Percentiles rank a stretch among this genome's conserved stretches.
These are phyloP conservation scores for Volucella bombylans DNA, from an alignment of 2,888 invertebrate genomes.

Conservation along the genomic window DNA sequence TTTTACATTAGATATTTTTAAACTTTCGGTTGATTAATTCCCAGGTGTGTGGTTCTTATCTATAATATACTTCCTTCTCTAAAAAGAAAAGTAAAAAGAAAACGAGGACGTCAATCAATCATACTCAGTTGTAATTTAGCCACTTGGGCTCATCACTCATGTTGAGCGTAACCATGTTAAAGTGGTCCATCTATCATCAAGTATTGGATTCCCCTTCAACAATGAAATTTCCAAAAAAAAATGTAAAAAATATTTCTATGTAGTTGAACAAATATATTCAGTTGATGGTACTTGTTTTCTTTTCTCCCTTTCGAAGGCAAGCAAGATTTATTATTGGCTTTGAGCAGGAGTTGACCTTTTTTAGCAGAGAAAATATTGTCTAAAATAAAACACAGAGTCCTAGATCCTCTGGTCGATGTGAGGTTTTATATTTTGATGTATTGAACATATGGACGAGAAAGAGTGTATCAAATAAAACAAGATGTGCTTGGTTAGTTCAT, in stretches of 20 bases:
- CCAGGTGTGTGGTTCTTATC: constrained; percentile 17
- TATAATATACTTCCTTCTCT: constrained; percentile 31
- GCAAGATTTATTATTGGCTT: constrained; percentile 65
- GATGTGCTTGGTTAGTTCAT: constrained; percentile 2
- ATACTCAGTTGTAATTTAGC: constrained; percentile 24
- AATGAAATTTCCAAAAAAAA: constrained; percentile 16
- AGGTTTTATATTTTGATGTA: constrained; percentile 10
- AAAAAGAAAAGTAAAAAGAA: background rate
- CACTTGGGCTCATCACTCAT: constrained; percentile 57
- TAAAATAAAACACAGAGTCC: background rate
- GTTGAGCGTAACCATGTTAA: constrained; percentile 29
- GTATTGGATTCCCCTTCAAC: constrained; percentile 32
- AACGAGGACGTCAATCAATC: constrained; percentile 51
- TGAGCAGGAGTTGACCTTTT: constrained; percentile 48
- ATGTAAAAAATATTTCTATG: constrained; percentile 43
- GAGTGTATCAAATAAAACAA: background rate
- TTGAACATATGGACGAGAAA: background rate
- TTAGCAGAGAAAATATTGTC: constrained; percentile 20
- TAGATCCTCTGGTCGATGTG: background rate
- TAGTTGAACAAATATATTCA: constrained; percentile 48
- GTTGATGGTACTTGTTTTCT: constrained; percentile 21
- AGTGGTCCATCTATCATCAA: constrained; percentile 57
- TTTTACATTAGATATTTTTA: no score
- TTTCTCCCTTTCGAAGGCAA: constrained; percentile 4
- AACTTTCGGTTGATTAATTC: constrained; percentile 20